Base-by-base conservation (phyloP, 2,888 invertebrate species). In the Troides helena region DNA sequence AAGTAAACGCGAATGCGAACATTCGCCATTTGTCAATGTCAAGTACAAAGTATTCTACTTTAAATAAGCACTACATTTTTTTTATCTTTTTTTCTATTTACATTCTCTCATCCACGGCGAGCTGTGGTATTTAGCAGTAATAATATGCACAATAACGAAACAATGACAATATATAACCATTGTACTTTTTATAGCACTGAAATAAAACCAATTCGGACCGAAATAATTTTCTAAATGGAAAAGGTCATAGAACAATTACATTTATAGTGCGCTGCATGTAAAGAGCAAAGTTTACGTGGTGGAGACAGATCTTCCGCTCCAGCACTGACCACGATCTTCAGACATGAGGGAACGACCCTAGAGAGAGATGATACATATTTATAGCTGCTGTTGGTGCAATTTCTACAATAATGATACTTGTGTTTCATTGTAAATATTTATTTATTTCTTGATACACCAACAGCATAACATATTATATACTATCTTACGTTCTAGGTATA, bases 21-120 rank as follows among this genome's bases (percentile, higher is more conserved):
- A 68, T 61, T 65, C 56, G 65, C 30, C 61, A 65, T 65, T 65
- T 65, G 30, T 65, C 69, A 69, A 69, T 39, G 61, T 65, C 69
- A 64, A 65, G 56, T 56, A 64, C 39, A 69, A 65, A 69, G 60
- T 56, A 25, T 61, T 60, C 60, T 64, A 23, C 25, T 65, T 69
- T 61, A 60, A 56, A 65, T 56, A 56, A 43, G 56, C 53, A 14
- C 53, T 43, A 21, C 18, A 21, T 57, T 57, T 57, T 62, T 67
- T 61, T 62, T n/a, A 21, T 68, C 50, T 64, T 17, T n/a, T 64
- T 68, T 53, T 25, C 18, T n/a, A 63, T 64, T 62, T 59, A 36
- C 50, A 43, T 67, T 30, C 30, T 43, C 57, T 50, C 30, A 50
- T 58, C 58, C 68, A 63, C 12, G n/a, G 43, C 65, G 46, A 23